These are phyloP conservation scores for Bactericera cockerelli DNA, from an alignment of 1,140 invertebrate species.

Conservation along the genomic window DNA sequence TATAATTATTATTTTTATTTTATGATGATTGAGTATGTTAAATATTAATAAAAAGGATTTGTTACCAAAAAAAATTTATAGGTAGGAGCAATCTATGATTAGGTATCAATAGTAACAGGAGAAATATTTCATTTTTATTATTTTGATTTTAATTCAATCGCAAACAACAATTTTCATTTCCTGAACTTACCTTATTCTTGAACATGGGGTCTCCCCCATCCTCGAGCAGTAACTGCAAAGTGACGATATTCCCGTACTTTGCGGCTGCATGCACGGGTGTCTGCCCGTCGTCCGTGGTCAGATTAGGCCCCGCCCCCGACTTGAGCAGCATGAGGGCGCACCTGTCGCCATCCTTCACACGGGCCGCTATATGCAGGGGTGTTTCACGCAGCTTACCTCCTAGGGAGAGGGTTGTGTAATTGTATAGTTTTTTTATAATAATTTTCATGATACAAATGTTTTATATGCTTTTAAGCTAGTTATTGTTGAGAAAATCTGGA, in stretches of 20 bases:
- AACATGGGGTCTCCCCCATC: constrained; percentile 79
- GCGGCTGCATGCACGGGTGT: constrained; percentile 87
- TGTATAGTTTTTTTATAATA: too few relatives aligned
- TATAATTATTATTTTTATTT: too few relatives aligned
- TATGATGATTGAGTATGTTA: too few relatives aligned
- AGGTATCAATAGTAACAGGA: too few relatives aligned
- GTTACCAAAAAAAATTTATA: too few relatives aligned
- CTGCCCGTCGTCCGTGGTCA: constrained; percentile 79
- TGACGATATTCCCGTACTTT: constrained; percentile 69
- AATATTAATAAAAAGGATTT: too few relatives aligned
- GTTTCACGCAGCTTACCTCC: constrained; percentile 75
- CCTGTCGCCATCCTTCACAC: constrained; percentile 82
- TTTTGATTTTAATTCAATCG: too few relatives aligned
- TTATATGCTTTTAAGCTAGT: not conserved
- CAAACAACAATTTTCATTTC: too few relatives aligned
- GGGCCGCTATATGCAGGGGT: constrained; percentile 85
- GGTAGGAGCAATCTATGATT: too few relatives aligned
- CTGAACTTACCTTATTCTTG: constrained; percentile 76
- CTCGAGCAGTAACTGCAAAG: constrained; percentile 68
- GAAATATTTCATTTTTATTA: too few relatives aligned
- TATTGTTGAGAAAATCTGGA: not conserved
- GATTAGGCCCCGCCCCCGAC: constrained; percentile 90
- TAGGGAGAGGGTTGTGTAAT: constrained; percentile 24
- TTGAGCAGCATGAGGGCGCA: constrained; percentile 95
- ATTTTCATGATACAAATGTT: too few relatives aligned